Evolutionary conservation across 2,797 vertebrate genomes (phyloP).

Genomic region (Morelia viridis): DNA sequence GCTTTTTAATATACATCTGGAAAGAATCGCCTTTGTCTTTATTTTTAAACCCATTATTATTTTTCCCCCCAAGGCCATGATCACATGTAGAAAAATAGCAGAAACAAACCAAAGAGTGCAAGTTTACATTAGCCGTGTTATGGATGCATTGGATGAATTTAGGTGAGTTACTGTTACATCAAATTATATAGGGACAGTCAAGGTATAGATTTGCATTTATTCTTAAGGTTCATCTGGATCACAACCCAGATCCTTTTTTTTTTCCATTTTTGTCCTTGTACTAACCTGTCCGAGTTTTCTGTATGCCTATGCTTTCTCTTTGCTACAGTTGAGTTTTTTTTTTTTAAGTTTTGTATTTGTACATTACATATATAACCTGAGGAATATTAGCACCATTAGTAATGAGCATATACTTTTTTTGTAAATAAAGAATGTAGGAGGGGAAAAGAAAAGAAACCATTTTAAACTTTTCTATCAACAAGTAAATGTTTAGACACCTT

Average conservation of each 20-base stretch:
- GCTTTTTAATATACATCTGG: conserved; percentile 23
- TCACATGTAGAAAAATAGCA: conserved; percentile 84
- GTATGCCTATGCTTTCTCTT: background rate
- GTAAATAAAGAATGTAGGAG: too few relatives aligned
- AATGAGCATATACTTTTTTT: too few relatives aligned
- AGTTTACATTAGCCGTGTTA: conserved; percentile 83
- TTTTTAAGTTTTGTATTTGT: background rate
- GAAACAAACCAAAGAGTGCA: conserved; percentile 86
- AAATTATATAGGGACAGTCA: conserved; percentile 41
- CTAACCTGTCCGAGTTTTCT: background rate
- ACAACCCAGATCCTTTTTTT: too few relatives aligned
- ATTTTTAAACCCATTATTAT: conserved; percentile 59
- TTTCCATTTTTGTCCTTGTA: too few relatives aligned
- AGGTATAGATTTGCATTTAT: background rate
- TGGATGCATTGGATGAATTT: conserved; percentile 86
- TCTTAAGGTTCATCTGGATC: background rate
- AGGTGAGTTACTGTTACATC: conserved; percentile 72
- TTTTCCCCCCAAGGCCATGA: conserved; percentile 80
- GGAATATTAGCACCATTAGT: too few relatives aligned
- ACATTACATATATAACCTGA: too few relatives aligned
- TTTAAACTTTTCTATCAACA: too few relatives aligned
- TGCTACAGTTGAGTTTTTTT: background rate
- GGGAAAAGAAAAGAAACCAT: too few relatives aligned
- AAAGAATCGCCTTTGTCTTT: background rate
- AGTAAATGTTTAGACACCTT: too few relatives aligned